Conservation (phyloP, 2,888 invertebrate genomes). For the Gonocerus acuteangulatus region DNA sequence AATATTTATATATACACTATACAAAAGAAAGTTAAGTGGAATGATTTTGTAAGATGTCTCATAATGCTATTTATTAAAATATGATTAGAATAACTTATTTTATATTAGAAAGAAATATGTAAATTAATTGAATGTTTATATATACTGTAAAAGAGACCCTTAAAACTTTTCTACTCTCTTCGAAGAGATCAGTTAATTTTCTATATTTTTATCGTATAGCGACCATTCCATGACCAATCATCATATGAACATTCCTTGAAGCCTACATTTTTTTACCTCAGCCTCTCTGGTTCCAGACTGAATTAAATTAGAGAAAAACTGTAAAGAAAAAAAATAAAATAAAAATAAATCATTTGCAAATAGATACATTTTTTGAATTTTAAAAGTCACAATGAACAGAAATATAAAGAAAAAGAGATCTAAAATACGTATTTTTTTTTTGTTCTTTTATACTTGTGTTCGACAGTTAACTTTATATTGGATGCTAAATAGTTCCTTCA, state of each 20-base stretch:
- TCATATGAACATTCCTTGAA: neutral
- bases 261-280: conserved; percentile 11
- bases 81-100: conserved; percentile 36
- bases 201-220: conserved; percentile 31
- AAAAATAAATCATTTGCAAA: too few relatives aligned
- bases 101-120: conserved; percentile 32
- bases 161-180: conserved; percentile 34
- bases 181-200: conserved; percentile 32
- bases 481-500: too few relatives aligned
- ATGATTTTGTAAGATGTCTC: conserved; percentile 26
- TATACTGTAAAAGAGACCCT: conserved; percentile 27
- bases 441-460: too few relatives aligned
- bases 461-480: too few relatives aligned
- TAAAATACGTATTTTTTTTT: too few relatives aligned
- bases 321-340: too few relatives aligned
- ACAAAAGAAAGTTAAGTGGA: conserved; percentile 19
- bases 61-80: conserved; percentile 32
- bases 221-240: conserved; percentile 32
- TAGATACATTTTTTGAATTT: too few relatives aligned
- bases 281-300: conserved; percentile 32
- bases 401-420: too few relatives aligned
- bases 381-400: too few relatives aligned
- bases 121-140: conserved; percentile 27
- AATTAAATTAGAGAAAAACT: conserved; percentile 23
- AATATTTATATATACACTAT: conserved; percentile 8